Base-by-base conservation (phyloP, 2,113 vertebrate species). In the Cinclus cinclus region DNA sequence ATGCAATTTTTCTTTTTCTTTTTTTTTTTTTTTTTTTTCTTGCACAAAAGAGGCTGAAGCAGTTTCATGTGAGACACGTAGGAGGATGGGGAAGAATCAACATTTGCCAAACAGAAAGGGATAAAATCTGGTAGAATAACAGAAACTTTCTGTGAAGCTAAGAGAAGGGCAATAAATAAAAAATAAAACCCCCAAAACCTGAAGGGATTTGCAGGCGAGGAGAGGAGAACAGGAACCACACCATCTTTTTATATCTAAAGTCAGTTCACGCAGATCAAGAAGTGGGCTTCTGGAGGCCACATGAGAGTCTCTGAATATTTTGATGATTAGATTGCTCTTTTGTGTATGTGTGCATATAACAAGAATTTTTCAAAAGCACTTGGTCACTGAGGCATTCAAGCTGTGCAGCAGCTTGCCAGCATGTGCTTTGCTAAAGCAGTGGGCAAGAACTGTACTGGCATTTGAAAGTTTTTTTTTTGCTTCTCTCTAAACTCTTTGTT, bases 101-200 rank as follows among this genome's bases (percentile, higher is more conserved):
- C 87, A 50, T 89, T 73, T 90, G 75, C 74, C 69, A 78, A 87
- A 92, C 42, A 65, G 56, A 56, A 85, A 92, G 35, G 71, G 41
- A 87, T 87, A 49, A 95, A 95, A 78, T 87, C 60, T 87, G 77
- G 53, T 92, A 50, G 42, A 86, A 52, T 74, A 92, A 79, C 78
- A 89, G 49, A 86, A 87, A 87, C 42, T 83, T 92, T 77, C 73
- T 92, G 27, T 69, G 74, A 86, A 59, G 46, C 53, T 76, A 79
- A 2, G 5, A 78, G 64, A 80, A 81, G 53, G 13, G 42, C 37
- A 63, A 27, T 63, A 88, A 94, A 88, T 55, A 86, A 88, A 63
- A 91, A 86, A 83, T 56, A 17, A 90, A 78, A n/a, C 6, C 27
- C 65, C 13, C 4, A 1, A 60, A 89, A 89, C 35, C 14, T 80